Percentiles rank a stretch among this genome's conserved stretches.
phyloP scores from a whole-genome alignment of 2,113 vertebrate species.

The Bos javanicus region DNA sequence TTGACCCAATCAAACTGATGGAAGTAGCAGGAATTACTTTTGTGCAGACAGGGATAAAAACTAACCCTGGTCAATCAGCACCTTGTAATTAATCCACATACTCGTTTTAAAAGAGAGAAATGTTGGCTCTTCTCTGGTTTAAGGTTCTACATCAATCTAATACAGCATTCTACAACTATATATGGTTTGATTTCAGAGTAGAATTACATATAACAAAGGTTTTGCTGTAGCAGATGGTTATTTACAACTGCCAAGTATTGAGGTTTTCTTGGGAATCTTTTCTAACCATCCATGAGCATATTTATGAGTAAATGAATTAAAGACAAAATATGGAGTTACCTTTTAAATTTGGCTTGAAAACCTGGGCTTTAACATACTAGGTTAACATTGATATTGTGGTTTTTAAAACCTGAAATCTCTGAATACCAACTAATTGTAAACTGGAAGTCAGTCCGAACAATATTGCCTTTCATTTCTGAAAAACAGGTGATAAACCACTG shows the following conservation, averaged over 20 bases:
- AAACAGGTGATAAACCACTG: background rate
- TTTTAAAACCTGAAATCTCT: background rate
- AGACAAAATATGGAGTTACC: background rate
- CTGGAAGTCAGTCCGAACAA: background rate
- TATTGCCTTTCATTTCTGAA: background rate
- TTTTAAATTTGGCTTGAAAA: constrained; percentile 36
- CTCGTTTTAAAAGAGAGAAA: constrained; percentile 37
- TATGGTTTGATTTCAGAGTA: constrained; percentile 46
- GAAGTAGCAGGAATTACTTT: constrained; percentile 78
- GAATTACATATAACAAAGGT: constrained; percentile 54
- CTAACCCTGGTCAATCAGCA: constrained; percentile 76
- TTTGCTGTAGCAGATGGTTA: constrained; percentile 31
- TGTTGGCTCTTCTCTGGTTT: background rate
- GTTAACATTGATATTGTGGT: background rate
- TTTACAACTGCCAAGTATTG: constrained; percentile 12
- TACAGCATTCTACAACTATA: constrained; percentile 39
- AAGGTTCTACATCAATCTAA: constrained; percentile 27
- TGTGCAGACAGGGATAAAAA: constrained; percentile 68
- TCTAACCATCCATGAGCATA: background rate
- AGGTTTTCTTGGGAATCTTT: constrained; percentile 31
- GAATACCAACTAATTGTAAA: background rate
- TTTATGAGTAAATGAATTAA: background rate
- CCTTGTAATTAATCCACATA: constrained; percentile 76
- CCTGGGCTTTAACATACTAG: background rate
- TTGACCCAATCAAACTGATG: constrained; percentile 69